Evolutionary conservation across 2,797 vertebrate genomes (phyloP).

Genomic region (Tenualosa thibaudeaui): DNA sequence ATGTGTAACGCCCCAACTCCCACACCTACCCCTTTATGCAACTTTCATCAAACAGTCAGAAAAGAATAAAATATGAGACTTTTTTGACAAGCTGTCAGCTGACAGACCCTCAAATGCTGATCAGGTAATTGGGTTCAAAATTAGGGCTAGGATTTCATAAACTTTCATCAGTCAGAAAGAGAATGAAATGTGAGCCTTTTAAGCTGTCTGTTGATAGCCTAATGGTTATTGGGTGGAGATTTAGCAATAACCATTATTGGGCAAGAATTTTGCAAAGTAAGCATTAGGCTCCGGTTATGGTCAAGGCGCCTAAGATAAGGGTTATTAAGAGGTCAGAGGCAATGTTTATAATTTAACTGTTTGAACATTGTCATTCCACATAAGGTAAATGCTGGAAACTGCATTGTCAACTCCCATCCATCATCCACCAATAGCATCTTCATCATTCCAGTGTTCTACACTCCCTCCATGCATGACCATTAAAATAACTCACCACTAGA

Average conservation of each 20-base stretch:
- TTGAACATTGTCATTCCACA: not conserved
- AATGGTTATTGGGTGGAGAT: not conserved
- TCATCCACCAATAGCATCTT: not conserved
- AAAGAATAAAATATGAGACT: not conserved
- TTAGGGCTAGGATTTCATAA: not conserved
- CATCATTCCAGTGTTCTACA: not conserved
- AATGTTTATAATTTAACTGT: not conserved
- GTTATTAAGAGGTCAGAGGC: not conserved
- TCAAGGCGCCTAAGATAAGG: not conserved
- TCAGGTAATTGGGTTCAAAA: not conserved
- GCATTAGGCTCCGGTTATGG: not conserved
- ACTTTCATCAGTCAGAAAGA: not conserved
- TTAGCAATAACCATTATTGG: not conserved
- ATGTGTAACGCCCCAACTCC: too few species aligned
- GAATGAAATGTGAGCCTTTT: not conserved
- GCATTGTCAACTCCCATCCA: not conserved
- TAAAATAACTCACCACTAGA: conserved; percentile 44
- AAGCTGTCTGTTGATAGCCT: not conserved
- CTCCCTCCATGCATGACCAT: not conserved
- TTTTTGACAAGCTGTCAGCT: not conserved
- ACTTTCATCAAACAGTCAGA: not conserved
- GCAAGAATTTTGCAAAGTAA: not conserved
- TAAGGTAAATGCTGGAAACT: not conserved
- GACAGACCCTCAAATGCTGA: not conserved
- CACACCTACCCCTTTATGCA: not conserved